Base-by-base conservation (phyloP, 2,797 vertebrate species). In the Sebastes kiyomatsui region DNA sequence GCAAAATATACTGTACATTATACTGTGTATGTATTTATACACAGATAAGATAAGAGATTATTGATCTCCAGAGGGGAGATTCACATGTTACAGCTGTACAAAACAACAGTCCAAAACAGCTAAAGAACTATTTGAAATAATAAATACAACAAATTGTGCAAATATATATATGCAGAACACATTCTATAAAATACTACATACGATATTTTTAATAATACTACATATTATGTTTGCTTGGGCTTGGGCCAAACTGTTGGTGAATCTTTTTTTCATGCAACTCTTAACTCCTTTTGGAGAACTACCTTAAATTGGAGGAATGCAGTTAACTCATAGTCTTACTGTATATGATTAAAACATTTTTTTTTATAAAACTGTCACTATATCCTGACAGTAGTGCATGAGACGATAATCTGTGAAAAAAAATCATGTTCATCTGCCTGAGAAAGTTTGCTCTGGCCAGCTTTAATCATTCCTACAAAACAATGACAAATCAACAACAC, bases 161-260 rank as follows among this genome's bases (percentile, higher is more conserved):
- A 16, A 59, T 35, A 11, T 59, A 46, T 42, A 38, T 27, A 1
- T 52, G 11, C 32, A 74, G 54, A 72, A 52, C 18, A 77, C 30
- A 77, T 23, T 20, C 16, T 27, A 32, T 14, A 49, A 25, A 20
- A 58, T 7, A 46, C 13, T 62, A 27, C 27, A 67, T 27, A n/a
- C 7, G 18, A 6, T 28, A 38, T 33, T 30, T 38, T 27, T 65
- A n/a, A 12, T 59, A 28, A 27, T 28, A 22, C 10, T 32, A 12
- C 23, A 25, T 23, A 22, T 49, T 27, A 10, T 25, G 23, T 52
- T 81, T 69, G 58, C 60, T 79, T 70, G 22, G 68, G 60, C 58
- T 72, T 59, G 33, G 16, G 27, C 9, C 32, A 72, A 78, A 76
- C 59, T 84, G 87, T 81, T 88, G 82, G 80, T 28, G 2, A 33